These are phyloP conservation scores for Girardinichthys multiradiatus DNA, from an alignment of 2,113 vertebrate species.

Conservation along the genomic window DNA sequence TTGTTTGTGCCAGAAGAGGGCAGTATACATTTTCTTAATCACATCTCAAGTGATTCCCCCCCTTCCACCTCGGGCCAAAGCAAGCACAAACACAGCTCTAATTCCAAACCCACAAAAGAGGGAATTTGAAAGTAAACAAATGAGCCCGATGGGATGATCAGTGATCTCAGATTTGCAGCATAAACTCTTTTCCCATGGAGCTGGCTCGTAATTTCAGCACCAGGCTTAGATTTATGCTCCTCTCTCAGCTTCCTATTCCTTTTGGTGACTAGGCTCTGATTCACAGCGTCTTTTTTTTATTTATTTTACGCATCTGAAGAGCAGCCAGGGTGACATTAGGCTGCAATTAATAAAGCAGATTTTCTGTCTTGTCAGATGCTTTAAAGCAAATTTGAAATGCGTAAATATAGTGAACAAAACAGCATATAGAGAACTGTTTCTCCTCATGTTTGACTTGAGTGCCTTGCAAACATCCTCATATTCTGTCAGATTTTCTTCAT, in stretches of 20 bases:
- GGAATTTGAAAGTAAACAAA: conserved; percentile 77
- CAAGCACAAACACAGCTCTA: conserved; percentile 64
- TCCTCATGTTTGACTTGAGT: not conserved
- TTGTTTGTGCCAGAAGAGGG: conserved; percentile 74
- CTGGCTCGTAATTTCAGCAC: conserved; percentile 56
- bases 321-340: conserved; percentile 34
- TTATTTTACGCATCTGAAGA: conserved; percentile 34
- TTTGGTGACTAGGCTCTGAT: conserved; percentile 42
- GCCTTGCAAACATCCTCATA: too few species aligned
- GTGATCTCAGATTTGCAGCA: conserved; percentile 56
- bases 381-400: conserved; percentile 28
- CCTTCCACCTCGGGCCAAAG: conserved; percentile 34
- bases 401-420: not conserved
- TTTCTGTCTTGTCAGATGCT: conserved; percentile 16
- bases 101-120: conserved; percentile 72
- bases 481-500: too few species aligned
- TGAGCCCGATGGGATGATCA: conserved; percentile 70
- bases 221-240: conserved; percentile 37
- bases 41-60: conserved; percentile 42
- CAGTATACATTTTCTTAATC: conserved; percentile 76
- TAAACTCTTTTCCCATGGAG: conserved; percentile 68
- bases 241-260: conserved; percentile 29
- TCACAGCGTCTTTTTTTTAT: conserved; percentile 45
- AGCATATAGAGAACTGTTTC: not conserved
- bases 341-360: conserved; percentile 17